Evolutionary conservation across 1,140 invertebrate genomes (phyloP), one percentile per base, ranked within the genome.

Genomic region (Vanessa tameamea): DNA sequence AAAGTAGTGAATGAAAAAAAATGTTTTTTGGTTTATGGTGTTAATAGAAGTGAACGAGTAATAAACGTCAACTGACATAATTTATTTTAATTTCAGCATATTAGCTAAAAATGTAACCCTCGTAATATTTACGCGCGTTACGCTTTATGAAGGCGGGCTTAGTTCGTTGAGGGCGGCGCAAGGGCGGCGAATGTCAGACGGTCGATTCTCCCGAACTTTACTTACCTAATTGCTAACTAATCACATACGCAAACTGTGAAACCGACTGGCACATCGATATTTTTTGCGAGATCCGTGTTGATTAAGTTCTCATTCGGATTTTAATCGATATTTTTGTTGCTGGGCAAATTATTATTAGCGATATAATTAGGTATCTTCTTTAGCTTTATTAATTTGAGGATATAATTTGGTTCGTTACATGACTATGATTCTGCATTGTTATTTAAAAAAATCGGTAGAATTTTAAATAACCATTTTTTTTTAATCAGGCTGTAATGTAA

Each of bases 111-210:
- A 72, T 65, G 74, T 47, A 57, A 70, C 75, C 63, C 70, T 68
- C 73, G 51, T 63, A 76, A 72, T 61, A 76, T 69, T 69, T 69
- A 73, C 65, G 66, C 43, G 64, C 47, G 67, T 73, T 77, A 77
- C 69, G 47, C 64, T 74, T 69, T 74, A 69, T 74, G 67, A 71
- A 71, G 69, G 20, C 71, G 43, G 65, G 70, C 48, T 77, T 61
- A 76, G 68, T 66, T 50, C 67, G 78, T n/a, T 68, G 78, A 81
- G 82, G 81, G 78, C 81, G 76, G 65, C 71, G 76, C 85, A 89
- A 90, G 86, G 88, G 80, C 87, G 81, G 61, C 69, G 79, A 87
- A 87, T 88, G 86, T 88, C 87, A 89, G 82, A 85, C 85, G 81
- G 87, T 85, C 84, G 83, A 81, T 84, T 87, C 87, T 83, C 87